Base-by-base conservation (phyloP, 2,888 invertebrate genomes). In the Acheta domesticus region DNA sequence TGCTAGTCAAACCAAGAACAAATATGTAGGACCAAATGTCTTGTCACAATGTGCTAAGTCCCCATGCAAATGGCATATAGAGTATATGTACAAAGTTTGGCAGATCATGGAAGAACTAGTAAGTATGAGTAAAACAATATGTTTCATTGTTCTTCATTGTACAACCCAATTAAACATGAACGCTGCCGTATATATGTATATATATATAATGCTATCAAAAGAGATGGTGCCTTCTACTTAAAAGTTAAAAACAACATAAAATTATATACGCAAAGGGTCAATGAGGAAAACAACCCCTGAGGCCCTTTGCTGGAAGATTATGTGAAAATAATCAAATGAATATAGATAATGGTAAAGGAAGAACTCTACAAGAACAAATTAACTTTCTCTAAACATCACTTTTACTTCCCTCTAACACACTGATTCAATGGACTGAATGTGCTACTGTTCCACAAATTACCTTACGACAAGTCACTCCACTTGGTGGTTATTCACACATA, bases 101-200 rank as follows among this genome's bases (percentile, higher is more conserved):
- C 78, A 80, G 80, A 80, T 78, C 76, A 75, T 80, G 80, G 80
- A 80, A 80, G 80, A 80, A 77, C 80, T 78, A 78, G 78, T 80
- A 62, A 19, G 62, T 62, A 62, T 62, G 16, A 36, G 36, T 36
- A 19, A 62, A 62, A 62, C 62, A 62, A 62, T 62, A 19, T 19
- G 14, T 19, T 62, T 62, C 14, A 62, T 62, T n/a, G 62, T n/a
- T 62, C n/a, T 62, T n/a, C 62, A 19, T 62, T 62, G 62, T n/a
- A 62, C 62, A 62, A 62, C 8, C n/a, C 62, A 62, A 62, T 62
- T 19, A 62, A 62, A 62, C 62, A 62, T 62, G 62, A 62, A 14
- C 14, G 62, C 62, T 62, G 62, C 62, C 62, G 8, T 62, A 19
- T 62, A 19, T 19, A 62, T 62, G 36, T 36, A 8, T 36, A 36